Evolutionary conservation across 2,113 vertebrate species (phyloP), one percentile per base, ranked within the genome.

Genomic region (Carassius gibelio): DNA sequence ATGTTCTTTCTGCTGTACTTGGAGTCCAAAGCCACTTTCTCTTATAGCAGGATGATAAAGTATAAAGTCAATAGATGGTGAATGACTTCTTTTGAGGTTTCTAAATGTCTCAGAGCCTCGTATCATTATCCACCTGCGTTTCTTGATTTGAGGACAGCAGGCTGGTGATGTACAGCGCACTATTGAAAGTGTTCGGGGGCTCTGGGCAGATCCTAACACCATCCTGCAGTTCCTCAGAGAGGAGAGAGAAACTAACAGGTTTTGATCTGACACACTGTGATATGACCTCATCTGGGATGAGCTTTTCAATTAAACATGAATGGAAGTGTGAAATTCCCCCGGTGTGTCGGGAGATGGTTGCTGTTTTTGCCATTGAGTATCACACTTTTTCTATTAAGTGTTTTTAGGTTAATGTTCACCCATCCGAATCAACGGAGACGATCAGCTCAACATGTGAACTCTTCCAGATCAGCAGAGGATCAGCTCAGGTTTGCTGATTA

Each of bases 271-370:
- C 42, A 42, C 8, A 7, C 42, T 42, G 42, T 8, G 42, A 42
- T 42, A 42, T 42, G 42, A 81, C 79, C 62, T 81, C 79, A 81
- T 69, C 62, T 80, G 77, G 77, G 59, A 80, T 80, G 13, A 64
- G 59, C 77, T 81, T 81, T 5, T 68, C 62, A 69, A 83, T 83
- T 83, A 57, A 75, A 59, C 26, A 83, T 83, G 45, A 74, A 8
- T 83, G 42, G 36, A 72, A 74, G 64, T 57, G 81, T 83, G 48
- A 83, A 57, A 83, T 38, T 72, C 81, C 68, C 81, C 81, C 26
- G 19, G 68, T 72, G 78, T 21, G 19, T 59, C 19, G 8, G 17
- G n/a, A 21, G 14, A 81, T 50, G 26, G 3, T 45, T 8, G 21
- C 72, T 80, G 57, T 48, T 26, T 64, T 23, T 8, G 52, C 5